phyloP scores from a whole-genome alignment of 2,797 vertebrate genomes.

The Chaenodraco wilsoni region DNA sequence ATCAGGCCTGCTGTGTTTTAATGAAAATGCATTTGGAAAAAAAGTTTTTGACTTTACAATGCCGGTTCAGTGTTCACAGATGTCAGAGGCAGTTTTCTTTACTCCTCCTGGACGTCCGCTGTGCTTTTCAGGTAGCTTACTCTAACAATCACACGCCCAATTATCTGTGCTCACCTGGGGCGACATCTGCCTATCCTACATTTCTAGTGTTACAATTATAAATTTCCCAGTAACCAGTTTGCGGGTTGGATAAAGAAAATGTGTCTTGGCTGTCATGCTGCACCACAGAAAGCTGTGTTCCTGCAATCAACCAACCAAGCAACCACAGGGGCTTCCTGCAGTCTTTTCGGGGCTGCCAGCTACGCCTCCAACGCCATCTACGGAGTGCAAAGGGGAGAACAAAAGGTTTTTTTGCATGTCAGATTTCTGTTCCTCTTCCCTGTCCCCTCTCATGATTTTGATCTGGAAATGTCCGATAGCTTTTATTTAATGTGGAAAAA shows the following conservation, averaged over 20 bases:
- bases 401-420: slow-evolving; percentile 74
- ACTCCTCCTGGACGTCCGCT: slow-evolving; percentile 4
- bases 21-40: slow-evolving; percentile 33
- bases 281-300: slow-evolving; percentile 28
- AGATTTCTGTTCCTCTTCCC: slow-evolving; percentile 65
- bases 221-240: slow-evolving; percentile 21
- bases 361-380: slow-evolving; percentile 32
- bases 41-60: slow-evolving; percentile 38
- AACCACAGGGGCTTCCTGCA: slow-evolving; percentile 44
- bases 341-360: slow-evolving; percentile 21
- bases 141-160: slow-evolving; percentile 17
- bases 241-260: slow-evolving; percentile 18
- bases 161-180: slow-evolving; percentile 18
- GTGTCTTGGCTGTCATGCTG: slow-evolving; percentile 29
- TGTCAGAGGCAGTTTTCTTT: slow-evolving; percentile 23
- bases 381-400: slow-evolving; percentile 50
- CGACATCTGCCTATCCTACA: slow-evolving; percentile 21
- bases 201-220: slow-evolving; percentile 35
- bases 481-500: slow-evolving; percentile 85
- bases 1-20: slow-evolving; percentile 36
- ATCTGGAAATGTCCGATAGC: slow-evolving; percentile 80
- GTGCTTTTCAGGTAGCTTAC: slow-evolving; percentile 11
- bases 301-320: slow-evolving; percentile 23
- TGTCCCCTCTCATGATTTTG: slow-evolving; percentile 69
- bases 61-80: slow-evolving; percentile 60